Evolutionary conservation across 2,888 invertebrate genomes (phyloP).

Genomic region (Sminthurinus aureus): DNA sequence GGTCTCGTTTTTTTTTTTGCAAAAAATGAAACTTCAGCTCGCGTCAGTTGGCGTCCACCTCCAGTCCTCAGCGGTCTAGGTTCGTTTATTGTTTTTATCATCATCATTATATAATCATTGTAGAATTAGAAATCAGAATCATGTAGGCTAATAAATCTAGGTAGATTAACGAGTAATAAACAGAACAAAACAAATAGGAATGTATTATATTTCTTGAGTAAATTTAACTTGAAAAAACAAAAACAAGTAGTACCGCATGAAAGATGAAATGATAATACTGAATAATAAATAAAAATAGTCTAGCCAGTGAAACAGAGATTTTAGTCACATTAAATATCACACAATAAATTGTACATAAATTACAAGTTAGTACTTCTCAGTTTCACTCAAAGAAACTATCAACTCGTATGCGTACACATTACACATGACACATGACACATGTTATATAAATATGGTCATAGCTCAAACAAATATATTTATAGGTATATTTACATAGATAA

Average conservation of each 20-base stretch:
- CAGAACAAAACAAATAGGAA: background rate
- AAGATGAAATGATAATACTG: background rate
- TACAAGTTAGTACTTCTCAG: background rate
- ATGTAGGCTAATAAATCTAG: background rate
- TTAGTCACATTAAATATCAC: background rate
- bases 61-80: conserved; percentile 78
- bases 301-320: too few relatives aligned
- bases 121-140: background rate
- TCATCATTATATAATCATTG: conserved; percentile 22
- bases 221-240: too few relatives aligned
- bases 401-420: background rate
- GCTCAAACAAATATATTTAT: too few relatives aligned
- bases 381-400: background rate
- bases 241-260: background rate
- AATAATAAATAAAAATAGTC: background rate
- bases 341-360: background rate
- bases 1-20: too few relatives aligned
- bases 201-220: too few relatives aligned
- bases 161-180: background rate
- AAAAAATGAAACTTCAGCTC: conserved; percentile 22
- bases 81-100: conserved; percentile 62
- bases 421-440: too few relatives aligned
- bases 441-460: too few relatives aligned
- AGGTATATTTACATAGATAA: too few relatives aligned
- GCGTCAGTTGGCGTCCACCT: conserved; percentile 76